Evolutionary conservation across 2,797 vertebrate genomes (phyloP).

Genomic region (Tachyglossus aculeatus): DNA sequence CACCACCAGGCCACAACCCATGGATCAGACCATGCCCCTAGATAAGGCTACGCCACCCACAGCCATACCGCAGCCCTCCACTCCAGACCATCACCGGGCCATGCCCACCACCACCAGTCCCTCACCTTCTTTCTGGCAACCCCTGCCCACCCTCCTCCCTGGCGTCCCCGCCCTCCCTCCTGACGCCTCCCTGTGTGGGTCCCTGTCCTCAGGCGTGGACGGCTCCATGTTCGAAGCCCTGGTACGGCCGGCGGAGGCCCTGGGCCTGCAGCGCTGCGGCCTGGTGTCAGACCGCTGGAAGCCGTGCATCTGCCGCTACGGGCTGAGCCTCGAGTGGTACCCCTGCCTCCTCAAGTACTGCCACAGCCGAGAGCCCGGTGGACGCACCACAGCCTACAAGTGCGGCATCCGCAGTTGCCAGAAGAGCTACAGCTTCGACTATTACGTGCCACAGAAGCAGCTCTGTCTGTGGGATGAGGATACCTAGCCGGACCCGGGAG

Average conservation of each 20-base stretch:
- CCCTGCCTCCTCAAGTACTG: constrained; percentile 97
- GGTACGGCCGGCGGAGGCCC: constrained; percentile 74
- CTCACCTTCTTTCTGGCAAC: no score
- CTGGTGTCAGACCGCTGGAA: constrained; percentile 82
- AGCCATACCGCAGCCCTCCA: no score
- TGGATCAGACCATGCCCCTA: no score
- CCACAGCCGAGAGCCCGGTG: constrained; percentile 81
- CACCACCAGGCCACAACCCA: no score
- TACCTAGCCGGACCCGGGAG: constrained; percentile 70
- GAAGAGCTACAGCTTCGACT: constrained; percentile 91
- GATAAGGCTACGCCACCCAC: no score
- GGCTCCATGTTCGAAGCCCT: constrained; percentile 89
- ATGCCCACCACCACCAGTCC: no score
- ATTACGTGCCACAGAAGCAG: constrained; percentile 89
- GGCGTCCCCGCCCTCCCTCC: no score
- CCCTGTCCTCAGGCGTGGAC: constrained; percentile 81
- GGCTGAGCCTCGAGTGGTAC: constrained; percentile 94
- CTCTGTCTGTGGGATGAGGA: constrained; percentile 97
- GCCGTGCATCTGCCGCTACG: constrained; percentile 88
- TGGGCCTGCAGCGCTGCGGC: constrained; percentile 80
- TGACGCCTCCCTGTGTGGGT: constrained; percentile 21
- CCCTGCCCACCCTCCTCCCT: neutral
- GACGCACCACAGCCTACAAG: constrained; percentile 88
- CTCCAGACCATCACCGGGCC: no score
- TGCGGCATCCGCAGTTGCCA: constrained; percentile 98